Base-by-base conservation (phyloP, 2,797 vertebrate genomes). In the Thaleichthys pacificus region DNA sequence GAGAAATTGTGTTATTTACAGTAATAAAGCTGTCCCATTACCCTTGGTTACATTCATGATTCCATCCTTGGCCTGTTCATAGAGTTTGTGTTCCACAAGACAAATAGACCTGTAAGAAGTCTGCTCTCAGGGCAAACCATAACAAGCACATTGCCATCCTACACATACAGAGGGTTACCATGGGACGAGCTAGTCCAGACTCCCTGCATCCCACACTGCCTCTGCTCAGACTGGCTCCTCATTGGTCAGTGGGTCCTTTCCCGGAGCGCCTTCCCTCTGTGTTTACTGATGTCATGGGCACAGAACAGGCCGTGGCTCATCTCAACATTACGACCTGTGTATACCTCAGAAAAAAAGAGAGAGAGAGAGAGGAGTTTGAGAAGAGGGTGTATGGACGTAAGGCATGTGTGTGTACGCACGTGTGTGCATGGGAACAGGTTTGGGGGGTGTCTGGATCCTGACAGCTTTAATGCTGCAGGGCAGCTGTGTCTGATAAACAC, bases 221-320 rank as follows among this genome's bases (percentile, higher is more conserved):
- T 85, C 89, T 81, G 77, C 87, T 84, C 85, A 87, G 88, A 85
- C 84, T 86, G 80, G 71, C 82, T 88, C 69, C 66, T 77, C 80
- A 83, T 86, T 87, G 88, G 79, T 49, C 17, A 49, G 75, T 57
- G 17, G 70, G 15, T 47, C 61, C 73, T 1, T 64, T 75, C 56
- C 8, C 47, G 51, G 35, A 74, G 69, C 68, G 64, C 73, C 73
- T 60, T 75, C 73, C 32, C 12, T 58, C 74, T 79, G 67, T 89
- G 88, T 90, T 90, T 90, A 89, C 78, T 83, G 77, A 80, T 87
- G 88, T 83, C 86, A 84, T 79, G 28, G 83, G 71, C 83, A 85
- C 82, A 73, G 47, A 93, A 92, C 91, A 91, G 91, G 91, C 88
- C 88, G 89, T 89, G 90, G 84, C 85, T 90, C 90, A 89, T 88